phyloP scores from a whole-genome alignment of 1,140 invertebrate genomes.

The Contarinia nasturtii region DNA sequence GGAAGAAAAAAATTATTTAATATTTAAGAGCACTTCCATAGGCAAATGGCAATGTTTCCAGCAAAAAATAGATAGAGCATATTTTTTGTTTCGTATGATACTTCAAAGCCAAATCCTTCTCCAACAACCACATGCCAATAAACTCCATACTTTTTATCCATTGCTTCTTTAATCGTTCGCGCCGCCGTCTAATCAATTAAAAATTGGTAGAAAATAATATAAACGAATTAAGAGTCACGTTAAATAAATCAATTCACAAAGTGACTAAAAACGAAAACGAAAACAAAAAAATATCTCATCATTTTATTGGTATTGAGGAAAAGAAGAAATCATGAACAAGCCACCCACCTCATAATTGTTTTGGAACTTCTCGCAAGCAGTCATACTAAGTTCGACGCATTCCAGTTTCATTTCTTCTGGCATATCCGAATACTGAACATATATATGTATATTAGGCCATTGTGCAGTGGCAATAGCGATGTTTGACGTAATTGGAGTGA shows the following conservation, averaged over 20 bases:
- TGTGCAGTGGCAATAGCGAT: no score
- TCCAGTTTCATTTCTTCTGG: conserved; percentile 76
- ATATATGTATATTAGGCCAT: no score
- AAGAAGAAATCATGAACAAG: no score
- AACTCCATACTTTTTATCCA: conserved; percentile 88
- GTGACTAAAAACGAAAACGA: not conserved
- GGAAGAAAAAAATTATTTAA: not conserved
- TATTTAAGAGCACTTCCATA: conserved; percentile 69
- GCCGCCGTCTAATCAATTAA: conserved; percentile 38
- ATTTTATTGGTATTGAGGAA: no score
- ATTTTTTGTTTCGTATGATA: conserved; percentile 77
- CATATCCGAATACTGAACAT: conserved; percentile 58
- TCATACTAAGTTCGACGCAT: conserved; percentile 73
- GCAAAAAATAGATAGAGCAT: conserved; percentile 84
- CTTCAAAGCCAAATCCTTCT: conserved; percentile 83
- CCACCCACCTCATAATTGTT: conserved; percentile 67
- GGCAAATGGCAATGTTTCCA: conserved; percentile 70
- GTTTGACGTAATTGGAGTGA: no score
- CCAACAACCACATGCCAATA: conserved; percentile 86
- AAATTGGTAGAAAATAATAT: not conserved
- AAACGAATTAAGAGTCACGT: not conserved
- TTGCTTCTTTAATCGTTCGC: conserved; percentile 74
- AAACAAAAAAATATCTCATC: conserved; percentile 1
- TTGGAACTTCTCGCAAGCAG: conserved; percentile 77
- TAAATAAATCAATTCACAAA: not conserved